These are phyloP conservation scores for Portevinia maculata DNA, from an alignment of 2,888 invertebrate genomes.

Conservation along the genomic window DNA sequence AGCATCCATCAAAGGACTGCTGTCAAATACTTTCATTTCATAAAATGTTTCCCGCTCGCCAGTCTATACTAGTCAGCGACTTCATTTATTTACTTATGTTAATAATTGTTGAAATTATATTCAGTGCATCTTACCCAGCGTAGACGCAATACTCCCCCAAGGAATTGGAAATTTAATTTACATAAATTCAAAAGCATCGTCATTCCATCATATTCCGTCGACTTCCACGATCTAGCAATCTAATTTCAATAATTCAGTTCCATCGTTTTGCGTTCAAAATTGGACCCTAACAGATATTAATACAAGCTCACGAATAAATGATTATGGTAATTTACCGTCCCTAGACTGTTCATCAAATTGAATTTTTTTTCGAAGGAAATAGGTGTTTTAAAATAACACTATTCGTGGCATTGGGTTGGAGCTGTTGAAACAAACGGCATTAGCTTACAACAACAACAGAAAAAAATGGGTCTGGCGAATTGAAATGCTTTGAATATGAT, in stretches of 20 bases:
- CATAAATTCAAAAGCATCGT: not conserved
- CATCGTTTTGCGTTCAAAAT: not conserved
- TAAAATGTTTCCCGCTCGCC: too few species aligned
- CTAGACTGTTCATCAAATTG: not conserved
- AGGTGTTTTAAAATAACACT: not conserved
- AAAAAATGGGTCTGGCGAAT: too few species aligned
- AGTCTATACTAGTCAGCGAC: too few species aligned
- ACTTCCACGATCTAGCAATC: not conserved
- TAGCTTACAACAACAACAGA: too few species aligned
- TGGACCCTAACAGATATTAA: not conserved
- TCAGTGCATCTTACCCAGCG: not conserved
- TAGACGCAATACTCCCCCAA: not conserved
- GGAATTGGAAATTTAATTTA: not conserved
- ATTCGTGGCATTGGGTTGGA: too few species aligned
- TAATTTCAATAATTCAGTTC: not conserved
- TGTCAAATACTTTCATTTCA: too few species aligned
- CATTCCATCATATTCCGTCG: not conserved
- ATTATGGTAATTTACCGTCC: not conserved
- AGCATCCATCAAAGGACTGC: too few species aligned
- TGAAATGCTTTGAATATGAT: too few species aligned
- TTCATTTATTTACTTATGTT: not conserved
- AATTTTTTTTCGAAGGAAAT: not conserved
- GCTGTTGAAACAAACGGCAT: too few species aligned
- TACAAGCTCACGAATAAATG: not conserved
- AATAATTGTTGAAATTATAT: not conserved